Evolutionary conservation across 2,888 invertebrate genomes (phyloP).

Genomic region (Mythimna pallens): DNA sequence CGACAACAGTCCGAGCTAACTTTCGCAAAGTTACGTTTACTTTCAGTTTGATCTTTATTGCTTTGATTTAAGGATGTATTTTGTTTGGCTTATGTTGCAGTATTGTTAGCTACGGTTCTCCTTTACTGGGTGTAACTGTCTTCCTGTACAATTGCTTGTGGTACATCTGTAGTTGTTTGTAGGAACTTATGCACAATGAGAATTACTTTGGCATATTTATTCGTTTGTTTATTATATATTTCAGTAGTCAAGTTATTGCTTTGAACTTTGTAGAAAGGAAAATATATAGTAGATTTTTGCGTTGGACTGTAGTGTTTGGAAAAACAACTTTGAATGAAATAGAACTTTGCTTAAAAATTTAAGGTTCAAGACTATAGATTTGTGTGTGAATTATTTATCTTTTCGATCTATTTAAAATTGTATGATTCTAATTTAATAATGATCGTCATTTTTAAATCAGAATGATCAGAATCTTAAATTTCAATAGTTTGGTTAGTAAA

Average conservation of each 20-base stretch:
- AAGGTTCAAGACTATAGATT: not conserved
- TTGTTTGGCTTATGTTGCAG: conserved; percentile 6
- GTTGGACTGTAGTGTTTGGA: not conserved
- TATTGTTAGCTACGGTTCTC: conserved; percentile 41
- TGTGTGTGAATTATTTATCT: not conserved
- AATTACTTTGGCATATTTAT: conserved; percentile 44
- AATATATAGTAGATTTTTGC: not conserved
- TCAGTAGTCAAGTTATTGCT: conserved; percentile 5
- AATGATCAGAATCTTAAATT: not conserved
- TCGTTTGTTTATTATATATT: conserved; percentile 38
- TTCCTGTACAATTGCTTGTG: conserved; percentile 77
- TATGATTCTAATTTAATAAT: too few relatives aligned
- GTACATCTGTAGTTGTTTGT: conserved; percentile 73
- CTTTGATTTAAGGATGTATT: conserved; percentile 16
- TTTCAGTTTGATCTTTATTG: conserved; percentile 7
- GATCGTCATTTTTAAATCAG: not conserved
- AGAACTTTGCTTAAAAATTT: not conserved
- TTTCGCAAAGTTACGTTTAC: conserved; percentile 40
- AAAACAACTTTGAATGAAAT: too few relatives aligned
- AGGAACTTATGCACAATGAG: conserved; percentile 68
- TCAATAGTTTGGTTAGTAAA: not conserved
- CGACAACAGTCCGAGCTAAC: conserved; percentile 54
- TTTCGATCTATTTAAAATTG: not conserved
- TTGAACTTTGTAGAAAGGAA: conserved; percentile 4
- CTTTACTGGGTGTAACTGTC: conserved; percentile 76